Conservation (phyloP, 1,140 invertebrate species). For the Agrilus planipennis region DNA sequence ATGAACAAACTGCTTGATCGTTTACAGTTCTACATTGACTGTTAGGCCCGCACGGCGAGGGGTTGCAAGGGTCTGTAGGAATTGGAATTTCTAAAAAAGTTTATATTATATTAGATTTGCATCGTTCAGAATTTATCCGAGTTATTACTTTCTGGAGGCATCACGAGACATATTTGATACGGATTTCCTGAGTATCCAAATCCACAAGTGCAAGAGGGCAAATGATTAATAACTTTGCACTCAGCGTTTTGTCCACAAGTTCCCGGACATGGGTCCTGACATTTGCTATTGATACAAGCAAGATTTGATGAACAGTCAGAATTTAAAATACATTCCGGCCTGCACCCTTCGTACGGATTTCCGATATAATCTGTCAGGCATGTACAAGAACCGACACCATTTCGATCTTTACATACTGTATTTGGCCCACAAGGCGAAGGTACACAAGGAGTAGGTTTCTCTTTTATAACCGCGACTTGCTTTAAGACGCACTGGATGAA, state of each 20-base stretch:
- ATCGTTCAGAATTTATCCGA: neutral
- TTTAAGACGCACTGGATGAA: slow-evolving; percentile 37
- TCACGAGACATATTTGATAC: slow-evolving; percentile 52
- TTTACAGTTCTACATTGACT: slow-evolving; percentile 26
- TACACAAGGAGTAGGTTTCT: slow-evolving; percentile 37
- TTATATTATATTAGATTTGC: neutral
- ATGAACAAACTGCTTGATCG: slow-evolving; percentile 36
- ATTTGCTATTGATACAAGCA: slow-evolving; percentile 73
- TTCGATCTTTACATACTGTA: slow-evolving; percentile 63
- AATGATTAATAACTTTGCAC: slow-evolving; percentile 64
- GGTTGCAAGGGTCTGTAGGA: slow-evolving; percentile 34
- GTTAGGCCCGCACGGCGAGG: slow-evolving; percentile 38
- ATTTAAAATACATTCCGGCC: slow-evolving; percentile 73
- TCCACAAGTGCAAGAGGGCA: slow-evolving; percentile 60
- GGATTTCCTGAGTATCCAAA: slow-evolving; percentile 69
- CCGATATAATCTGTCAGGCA: slow-evolving; percentile 70
- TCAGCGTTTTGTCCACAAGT: slow-evolving; percentile 67
- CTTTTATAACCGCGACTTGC: neutral
- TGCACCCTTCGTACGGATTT: slow-evolving; percentile 71
- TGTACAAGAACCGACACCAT: slow-evolving; percentile 65
- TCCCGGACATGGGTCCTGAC: slow-evolving; percentile 63
- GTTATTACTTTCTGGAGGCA: slow-evolving; percentile 45
- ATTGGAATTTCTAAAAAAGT: slow-evolving; percentile 23
- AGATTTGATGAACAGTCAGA: slow-evolving; percentile 61
- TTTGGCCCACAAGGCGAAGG: slow-evolving; percentile 76